Percentiles rank a stretch among this genome's conserved stretches.
These are phyloP conservation scores for Acanthosepion lycidas DNA, from an alignment of 2,888 invertebrate genomes.

Conservation along the genomic window DNA sequence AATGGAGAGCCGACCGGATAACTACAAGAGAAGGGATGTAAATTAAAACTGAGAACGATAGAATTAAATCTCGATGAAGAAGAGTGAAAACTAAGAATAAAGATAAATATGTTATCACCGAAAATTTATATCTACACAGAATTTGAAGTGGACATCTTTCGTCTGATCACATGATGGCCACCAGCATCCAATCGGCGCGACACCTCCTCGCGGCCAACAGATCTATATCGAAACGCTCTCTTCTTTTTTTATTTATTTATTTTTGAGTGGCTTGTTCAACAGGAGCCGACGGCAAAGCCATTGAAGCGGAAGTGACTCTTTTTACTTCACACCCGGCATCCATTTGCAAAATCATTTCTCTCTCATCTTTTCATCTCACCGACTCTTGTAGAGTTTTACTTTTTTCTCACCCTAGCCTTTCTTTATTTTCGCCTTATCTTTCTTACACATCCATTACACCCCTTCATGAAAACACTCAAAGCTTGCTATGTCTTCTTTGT, in stretches of 20 bases:
- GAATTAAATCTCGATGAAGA: not conserved
- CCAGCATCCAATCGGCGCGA: not conserved
- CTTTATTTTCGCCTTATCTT: not conserved
- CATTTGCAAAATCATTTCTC: not conserved
- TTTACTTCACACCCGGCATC: conserved; percentile 20
- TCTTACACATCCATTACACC: not conserved
- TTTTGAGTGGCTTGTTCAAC: not conserved
- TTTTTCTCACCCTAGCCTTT: not conserved
- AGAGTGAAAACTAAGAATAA: not conserved
- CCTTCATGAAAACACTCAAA: not conserved
- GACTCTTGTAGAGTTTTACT: conserved; percentile 33
- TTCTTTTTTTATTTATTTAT: not conserved
- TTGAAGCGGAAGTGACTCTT: not conserved
- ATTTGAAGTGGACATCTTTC: not conserved
- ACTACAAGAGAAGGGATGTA: not conserved
- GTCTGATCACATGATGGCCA: not conserved
- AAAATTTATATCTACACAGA: not conserved
- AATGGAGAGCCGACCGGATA: not conserved
- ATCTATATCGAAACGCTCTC: not conserved
- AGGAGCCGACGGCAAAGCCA: conserved; percentile 16
- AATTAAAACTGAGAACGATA: not conserved
- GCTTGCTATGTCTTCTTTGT: not conserved
- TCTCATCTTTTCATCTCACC: conserved; percentile 18
- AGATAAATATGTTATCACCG: not conserved
- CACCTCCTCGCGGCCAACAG: conserved; percentile 33